These are phyloP conservation scores for Gisinianus flammeolus DNA, from an alignment of 2,888 invertebrate species.

Conservation along the genomic window DNA sequence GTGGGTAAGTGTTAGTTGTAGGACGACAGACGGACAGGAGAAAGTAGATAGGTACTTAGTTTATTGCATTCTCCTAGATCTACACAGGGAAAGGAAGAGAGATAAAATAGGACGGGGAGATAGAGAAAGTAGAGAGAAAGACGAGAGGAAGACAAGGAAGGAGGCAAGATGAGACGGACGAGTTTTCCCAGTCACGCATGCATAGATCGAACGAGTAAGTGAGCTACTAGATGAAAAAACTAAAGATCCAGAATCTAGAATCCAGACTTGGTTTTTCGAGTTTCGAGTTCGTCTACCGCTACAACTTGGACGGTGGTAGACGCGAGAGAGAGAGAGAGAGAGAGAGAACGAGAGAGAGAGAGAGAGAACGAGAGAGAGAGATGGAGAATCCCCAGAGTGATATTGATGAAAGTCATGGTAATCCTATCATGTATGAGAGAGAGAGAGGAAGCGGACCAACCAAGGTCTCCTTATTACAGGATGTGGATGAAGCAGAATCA, in stretches of 20 bases:
- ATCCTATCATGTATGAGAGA: conserved; percentile 49
- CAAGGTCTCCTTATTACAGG: conserved; percentile 28
- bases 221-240: background rate
- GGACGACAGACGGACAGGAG: conserved; percentile 15
- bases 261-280: background rate
- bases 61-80: background rate
- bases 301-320: background rate
- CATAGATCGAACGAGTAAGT: background rate
- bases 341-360: conserved; percentile 4
- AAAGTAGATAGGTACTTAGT: background rate
- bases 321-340: background rate
- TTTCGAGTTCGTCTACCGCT: background rate
- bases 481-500: conserved; percentile 34
- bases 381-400: conserved; percentile 52
- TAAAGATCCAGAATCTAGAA: background rate
- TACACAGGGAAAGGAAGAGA: background rate
- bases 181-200: background rate
- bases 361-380: conserved; percentile 15
- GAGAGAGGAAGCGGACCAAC: no score
- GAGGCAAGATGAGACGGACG: background rate
- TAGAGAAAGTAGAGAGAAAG: background rate
- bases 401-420: conserved; percentile 57
- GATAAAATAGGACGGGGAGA: background rate
- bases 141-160: background rate
- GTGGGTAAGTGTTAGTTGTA: background rate